Evolutionary conservation across 2,113 vertebrate genomes (phyloP), one percentile per base, ranked within the genome.

Genomic region (Psittacula cyanocephala): DNA sequence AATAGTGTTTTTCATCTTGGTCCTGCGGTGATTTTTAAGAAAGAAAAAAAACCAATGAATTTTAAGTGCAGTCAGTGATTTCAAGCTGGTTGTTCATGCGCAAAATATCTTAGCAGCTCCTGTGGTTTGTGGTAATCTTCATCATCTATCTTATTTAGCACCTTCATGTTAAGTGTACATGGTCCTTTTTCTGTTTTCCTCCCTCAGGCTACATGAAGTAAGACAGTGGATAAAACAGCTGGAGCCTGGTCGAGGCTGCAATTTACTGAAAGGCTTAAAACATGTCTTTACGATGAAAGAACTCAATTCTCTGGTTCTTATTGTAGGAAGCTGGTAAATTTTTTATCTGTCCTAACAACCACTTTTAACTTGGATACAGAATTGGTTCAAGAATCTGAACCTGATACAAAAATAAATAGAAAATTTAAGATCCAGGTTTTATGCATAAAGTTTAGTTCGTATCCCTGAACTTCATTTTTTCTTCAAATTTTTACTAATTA

Each of bases 281-380:
- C 97, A 94, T 28, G 46, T 62, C 65, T 64, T 98, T 70, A 16
- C 8, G 1, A n/a, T 97, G 16, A 95, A 90, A 77, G 97, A 96
- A 13, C 87, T 98, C 86, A 94, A 98, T 95, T 97, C 97, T 33
- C 88, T 99, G 68, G 96, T 98, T 82, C 88, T 97, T 83, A 69
- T 98, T 74, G 46, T 98, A 75, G 97, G 98, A 81, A 97, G 93
- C 97, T 98, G 98, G 98, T 99, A 98, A 91, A 92, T 95, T 47
- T 19, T 2, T 91, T 88, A 31, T 44, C 64, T 44, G 12, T 41
- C 35, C 8, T 16, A 35, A 39, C 11, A 50, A 29, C 7, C 13
- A 41, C 2, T 19, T 74, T 28, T 55, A 81, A 41, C 18, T 39
- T 71, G 23, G 27, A 7, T 46, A 23, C 37, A 81, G 57, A 63